Conservation (phyloP, 1,140 invertebrate species). For the Rhizoglyphus robini region DNA sequence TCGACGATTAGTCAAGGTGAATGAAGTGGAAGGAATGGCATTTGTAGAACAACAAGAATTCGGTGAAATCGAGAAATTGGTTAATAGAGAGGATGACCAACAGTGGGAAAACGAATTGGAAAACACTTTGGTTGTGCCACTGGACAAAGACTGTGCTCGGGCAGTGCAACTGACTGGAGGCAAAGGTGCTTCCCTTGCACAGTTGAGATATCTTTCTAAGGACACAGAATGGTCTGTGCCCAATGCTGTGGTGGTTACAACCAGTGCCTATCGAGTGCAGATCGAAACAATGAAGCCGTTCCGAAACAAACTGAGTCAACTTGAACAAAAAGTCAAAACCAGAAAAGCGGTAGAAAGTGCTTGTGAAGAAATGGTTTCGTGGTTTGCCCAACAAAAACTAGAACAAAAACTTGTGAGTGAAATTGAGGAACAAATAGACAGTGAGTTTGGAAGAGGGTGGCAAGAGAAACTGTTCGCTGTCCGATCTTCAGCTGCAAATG, state of each 20-base stretch:
- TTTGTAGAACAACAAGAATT: no score
- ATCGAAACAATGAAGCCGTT: neutral
- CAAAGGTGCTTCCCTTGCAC: slow-evolving; percentile 53
- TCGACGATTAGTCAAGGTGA: neutral
- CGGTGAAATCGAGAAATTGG: no score
- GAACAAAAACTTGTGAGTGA: neutral
- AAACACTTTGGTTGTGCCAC: neutral
- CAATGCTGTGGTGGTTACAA: slow-evolving; percentile 46
- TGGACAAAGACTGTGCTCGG: neutral
- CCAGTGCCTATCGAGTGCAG: slow-evolving; percentile 32
- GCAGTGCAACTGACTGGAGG: slow-evolving; percentile 44
- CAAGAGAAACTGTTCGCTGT: slow-evolving; percentile 36
- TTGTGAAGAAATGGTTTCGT: neutral
- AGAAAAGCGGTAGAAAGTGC: neutral
- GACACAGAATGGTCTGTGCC: slow-evolving; percentile 34
- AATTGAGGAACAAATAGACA: neutral
- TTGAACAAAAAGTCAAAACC: neutral
- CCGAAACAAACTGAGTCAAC: neutral
- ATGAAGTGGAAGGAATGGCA: neutral
- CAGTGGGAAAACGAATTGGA: no score
- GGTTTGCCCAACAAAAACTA: slow-evolving; percentile 1
- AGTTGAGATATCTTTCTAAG: slow-evolving; percentile 34
- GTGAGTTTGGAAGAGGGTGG: neutral
- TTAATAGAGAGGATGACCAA: no score
- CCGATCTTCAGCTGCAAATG: slow-evolving; percentile 49